Evolutionary conservation across 2,113 vertebrate species (phyloP).

Genomic region (Forbesichthys agassizii): DNA sequence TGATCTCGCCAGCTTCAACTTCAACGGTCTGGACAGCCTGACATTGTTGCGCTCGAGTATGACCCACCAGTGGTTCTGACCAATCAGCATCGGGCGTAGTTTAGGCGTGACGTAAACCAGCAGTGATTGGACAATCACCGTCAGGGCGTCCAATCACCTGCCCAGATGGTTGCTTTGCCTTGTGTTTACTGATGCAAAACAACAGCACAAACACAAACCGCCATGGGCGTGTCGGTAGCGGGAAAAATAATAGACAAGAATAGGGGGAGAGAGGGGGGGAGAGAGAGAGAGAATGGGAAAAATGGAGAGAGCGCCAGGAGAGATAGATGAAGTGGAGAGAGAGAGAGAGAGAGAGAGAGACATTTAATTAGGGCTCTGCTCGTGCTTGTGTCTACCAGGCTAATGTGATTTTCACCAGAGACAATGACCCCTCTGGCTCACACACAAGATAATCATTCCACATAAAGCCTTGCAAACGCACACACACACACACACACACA

Average conservation of each 20-base stretch:
- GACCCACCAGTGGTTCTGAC: too few relatives aligned
- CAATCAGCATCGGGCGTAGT: too few relatives aligned
- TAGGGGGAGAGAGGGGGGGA: neutral
- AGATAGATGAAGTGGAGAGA: neutral
- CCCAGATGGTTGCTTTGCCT: too few relatives aligned
- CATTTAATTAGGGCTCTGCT: conserved; percentile 40
- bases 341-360: neutral
- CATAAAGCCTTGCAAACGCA: conserved; percentile 19
- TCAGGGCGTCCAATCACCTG: too few relatives aligned
- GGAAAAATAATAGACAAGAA: neutral
- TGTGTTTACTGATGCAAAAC: too few relatives aligned
- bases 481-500: neutral
- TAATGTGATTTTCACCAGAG: conserved; percentile 64
- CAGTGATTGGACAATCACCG: too few relatives aligned
- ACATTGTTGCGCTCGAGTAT: too few relatives aligned
- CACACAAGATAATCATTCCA: conserved; percentile 27
- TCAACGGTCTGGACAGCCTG: too few relatives aligned
- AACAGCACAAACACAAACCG: too few relatives aligned
- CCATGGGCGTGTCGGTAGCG: neutral
- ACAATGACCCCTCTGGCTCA: conserved; percentile 54
- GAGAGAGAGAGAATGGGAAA: conserved; percentile 11
- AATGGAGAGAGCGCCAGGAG: neutral
- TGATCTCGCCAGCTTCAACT: too few relatives aligned
- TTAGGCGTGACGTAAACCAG: too few relatives aligned
- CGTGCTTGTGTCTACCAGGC: conserved; percentile 47